These are phyloP conservation scores for Silurus aristotelis DNA, from an alignment of 2,797 vertebrate species.

Conservation along the genomic window DNA sequence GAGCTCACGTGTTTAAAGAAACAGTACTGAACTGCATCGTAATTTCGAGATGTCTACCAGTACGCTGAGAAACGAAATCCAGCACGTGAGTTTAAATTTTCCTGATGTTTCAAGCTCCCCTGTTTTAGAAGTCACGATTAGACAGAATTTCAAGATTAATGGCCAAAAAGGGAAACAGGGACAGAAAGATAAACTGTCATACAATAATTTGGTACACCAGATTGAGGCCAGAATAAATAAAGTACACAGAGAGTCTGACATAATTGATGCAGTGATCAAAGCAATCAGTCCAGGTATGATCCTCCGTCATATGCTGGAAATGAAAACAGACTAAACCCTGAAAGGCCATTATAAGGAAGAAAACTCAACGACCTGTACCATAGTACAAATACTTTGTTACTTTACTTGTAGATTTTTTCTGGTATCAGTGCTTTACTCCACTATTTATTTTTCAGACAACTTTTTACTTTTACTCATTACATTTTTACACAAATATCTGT, in stretches of 20 bases:
- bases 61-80: neutral
- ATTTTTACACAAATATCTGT: too few relatives aligned
- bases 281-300: conserved; percentile 43
- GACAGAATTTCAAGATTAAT: conserved; percentile 38
- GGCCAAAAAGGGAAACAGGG: conserved; percentile 38
- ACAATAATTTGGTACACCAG: conserved; percentile 51
- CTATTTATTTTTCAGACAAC: too few relatives aligned
- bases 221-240: conserved; percentile 44
- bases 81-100: neutral
- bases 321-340: conserved; percentile 40
- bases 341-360: too few relatives aligned
- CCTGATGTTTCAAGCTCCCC: neutral
- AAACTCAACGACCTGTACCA: conserved; percentile 33
- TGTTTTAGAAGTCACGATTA: conserved; percentile 32
- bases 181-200: conserved; percentile 30
- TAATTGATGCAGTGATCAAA: conserved; percentile 32
- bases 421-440: too few relatives aligned
- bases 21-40: too few relatives aligned
- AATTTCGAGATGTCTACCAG: neutral
- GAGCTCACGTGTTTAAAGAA: neutral
- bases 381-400: too few relatives aligned
- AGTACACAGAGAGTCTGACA: conserved; percentile 31
- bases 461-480: too few relatives aligned
- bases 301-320: conserved; percentile 30
- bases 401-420: too few relatives aligned